Conservation (phyloP, 2,113 vertebrate genomes). For the Leuciscus idus region DNA sequence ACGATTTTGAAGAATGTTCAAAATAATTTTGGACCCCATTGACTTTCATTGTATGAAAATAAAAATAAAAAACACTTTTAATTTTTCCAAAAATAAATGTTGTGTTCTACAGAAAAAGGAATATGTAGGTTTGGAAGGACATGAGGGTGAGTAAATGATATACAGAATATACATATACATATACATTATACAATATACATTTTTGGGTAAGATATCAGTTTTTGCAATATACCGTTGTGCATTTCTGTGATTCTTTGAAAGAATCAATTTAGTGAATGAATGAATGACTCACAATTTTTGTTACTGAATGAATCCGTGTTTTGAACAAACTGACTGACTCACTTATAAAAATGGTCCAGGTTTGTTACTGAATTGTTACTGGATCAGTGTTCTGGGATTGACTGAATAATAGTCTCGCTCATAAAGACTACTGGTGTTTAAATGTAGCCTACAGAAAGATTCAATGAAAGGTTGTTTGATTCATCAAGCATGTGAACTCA, state of each 20-base stretch:
- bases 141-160: background rate
- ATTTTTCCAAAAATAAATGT: background rate
- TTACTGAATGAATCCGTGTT: background rate
- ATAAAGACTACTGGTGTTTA: background rate
- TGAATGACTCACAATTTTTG: background rate
- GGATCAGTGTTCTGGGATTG: background rate
- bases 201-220: too few relatives aligned
- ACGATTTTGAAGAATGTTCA: background rate
- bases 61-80: too few relatives aligned
- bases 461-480: background rate
- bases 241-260: background rate
- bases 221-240: background rate
- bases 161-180: background rate
- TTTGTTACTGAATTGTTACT: background rate
- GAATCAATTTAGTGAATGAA: background rate
- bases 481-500: background rate
- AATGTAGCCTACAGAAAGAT: background rate
- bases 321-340: background rate
- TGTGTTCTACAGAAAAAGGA: background rate
- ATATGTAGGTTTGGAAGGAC: background rate
- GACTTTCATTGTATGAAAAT: background rate
- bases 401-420: background rate
- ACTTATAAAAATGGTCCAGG: background rate
- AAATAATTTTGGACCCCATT: background rate
- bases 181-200: too few relatives aligned